Evolutionary conservation across 2,888 invertebrate genomes (phyloP), one percentile per base, ranked within the genome.

Genomic region (Euzetes globulus): DNA sequence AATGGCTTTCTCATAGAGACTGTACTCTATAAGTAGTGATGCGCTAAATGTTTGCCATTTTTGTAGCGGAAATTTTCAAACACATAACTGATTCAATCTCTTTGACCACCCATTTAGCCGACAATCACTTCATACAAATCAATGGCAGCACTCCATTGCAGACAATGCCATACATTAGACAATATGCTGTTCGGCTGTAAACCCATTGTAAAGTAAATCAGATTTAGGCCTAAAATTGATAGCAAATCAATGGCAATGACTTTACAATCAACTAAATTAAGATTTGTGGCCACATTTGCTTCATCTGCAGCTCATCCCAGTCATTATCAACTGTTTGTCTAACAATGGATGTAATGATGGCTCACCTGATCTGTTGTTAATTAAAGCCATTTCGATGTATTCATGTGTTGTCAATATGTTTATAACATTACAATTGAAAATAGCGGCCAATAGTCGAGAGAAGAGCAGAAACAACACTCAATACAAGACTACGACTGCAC

Each of bases 1-100:
- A 17, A 50, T 50, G 19, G 19, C 50, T 50, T 50, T 50, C 3
- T 50, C 19, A 5, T 7, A 4, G n/a, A 50, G 25, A 58, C 22
- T 58, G 58, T 58, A 58, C 58, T 19, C 50, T 50, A 50, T 50
- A 19, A 6, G 33, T 58, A 19, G 25, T 58, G 25, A 22, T 58
- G 58, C 58, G 58, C 19, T 13, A 58, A 58, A 4, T 50, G 50
- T 22, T 58, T 58, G 58, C 58, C 58, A 58, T 58, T 58, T 58
- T 58, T 58, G 25, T 58, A n/a, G 58, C 58, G 58, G 58, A 58
- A 58, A 22, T 58, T 22, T 58, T 58, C 58, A 58, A 58, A 58
- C 25, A 58, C 58, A 33, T 33, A 33, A 33, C 33, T 9, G 5
- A 33, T 33, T 33, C 5, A 9, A 33, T 33, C 4, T 33, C 33